Evolutionary conservation across 2,888 invertebrate species (phyloP).

Genomic region (Phortica okadai): DNA sequence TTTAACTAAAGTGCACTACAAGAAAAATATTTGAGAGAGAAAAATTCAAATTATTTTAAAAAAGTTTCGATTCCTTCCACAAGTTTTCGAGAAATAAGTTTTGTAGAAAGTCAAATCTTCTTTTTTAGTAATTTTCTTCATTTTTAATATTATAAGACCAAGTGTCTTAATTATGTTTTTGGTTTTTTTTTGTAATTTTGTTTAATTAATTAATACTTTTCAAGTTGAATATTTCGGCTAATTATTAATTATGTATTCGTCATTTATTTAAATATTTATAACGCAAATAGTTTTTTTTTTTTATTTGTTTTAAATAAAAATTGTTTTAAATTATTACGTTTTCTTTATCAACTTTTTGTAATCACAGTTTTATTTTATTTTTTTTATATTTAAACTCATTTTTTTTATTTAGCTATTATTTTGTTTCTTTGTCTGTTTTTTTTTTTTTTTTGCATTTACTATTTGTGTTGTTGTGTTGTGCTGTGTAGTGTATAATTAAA

Average conservation of each 20-base stretch:
- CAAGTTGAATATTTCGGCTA: conserved; percentile 67
- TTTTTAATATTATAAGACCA: conserved; percentile 45
- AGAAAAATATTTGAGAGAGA: conserved; percentile 46
- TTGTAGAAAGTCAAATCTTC: conserved; percentile 47
- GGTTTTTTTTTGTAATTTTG: conserved; percentile 40
- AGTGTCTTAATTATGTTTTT: conserved; percentile 21
- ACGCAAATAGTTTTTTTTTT: conserved; percentile 26
- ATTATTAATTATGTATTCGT: conserved; percentile 51
- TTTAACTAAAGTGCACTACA: conserved; percentile 71
- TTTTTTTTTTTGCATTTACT: conserved; percentile 20
- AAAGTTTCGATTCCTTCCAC: conserved; percentile 10
- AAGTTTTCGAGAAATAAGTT: conserved; percentile 46
- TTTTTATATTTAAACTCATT: conserved; percentile 65
- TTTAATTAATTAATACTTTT: conserved; percentile 52
- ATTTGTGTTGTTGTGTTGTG: conserved; percentile 27
- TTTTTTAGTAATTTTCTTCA: conserved; percentile 42
- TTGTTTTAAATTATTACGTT: conserved; percentile 48
- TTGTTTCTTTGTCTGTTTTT: conserved; percentile 51
- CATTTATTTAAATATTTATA: conserved; percentile 43
- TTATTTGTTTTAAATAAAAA: conserved; percentile 55
- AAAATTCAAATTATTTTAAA: conserved; percentile 23
- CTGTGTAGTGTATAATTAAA: conserved; percentile 15
- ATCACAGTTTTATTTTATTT: conserved; percentile 70
- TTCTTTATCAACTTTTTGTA: conserved; percentile 60
- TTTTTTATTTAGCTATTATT: conserved; percentile 66